Evolutionary conservation across 2,888 invertebrate species (phyloP), one percentile per base, ranked within the genome.

Genomic region (Penaeus monodon): DNA sequence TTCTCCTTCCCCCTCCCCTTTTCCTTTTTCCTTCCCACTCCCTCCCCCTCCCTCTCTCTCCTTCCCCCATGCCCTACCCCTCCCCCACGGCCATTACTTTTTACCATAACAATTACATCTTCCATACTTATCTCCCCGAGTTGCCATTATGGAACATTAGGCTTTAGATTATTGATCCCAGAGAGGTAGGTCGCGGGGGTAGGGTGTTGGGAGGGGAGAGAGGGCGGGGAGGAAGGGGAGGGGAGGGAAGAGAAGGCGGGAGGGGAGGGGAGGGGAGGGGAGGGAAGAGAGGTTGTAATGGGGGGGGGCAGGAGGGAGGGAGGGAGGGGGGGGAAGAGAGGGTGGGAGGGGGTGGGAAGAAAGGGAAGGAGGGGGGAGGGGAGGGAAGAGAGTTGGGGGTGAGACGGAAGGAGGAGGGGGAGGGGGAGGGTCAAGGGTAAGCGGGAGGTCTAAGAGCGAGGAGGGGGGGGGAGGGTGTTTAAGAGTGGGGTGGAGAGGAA

Each of bases 231-330:
- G 79, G 65, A 65, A 27, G 79, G 20, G 79, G 24, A 33, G 29
- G 63, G 29, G 79, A 7, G 22, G 33, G 63, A 33, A 65, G 33
- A 64, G 64, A 29, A 29, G 29, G 79, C 6, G 33, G 64, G 27
- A 22, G 63, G 64, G 79, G 17, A 63, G 49, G 49, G n/a, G 77
- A 78, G 78, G 57, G 78, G n/a, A n/a, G 44, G 65, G 65, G 64
- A 66, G 80, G 80, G 44, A 10, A 38, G 80, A 24, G 44, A 1
- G 10, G 0, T n/a, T n/a, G n/a, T n/a, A n/a, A n/a, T 0, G 73
- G 1, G 6, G 27, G 27, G 70, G 7, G 17, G 70, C 0, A 17
- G 27, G 29, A n/a, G 7, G 27, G 66, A 10, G 66, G 65, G 33
- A 29, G 3, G 29, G 22, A 33, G 33, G 64, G 65, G 10, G 79